phyloP scores from a whole-genome alignment of 2,888 invertebrate genomes.

The Rhingia campestris region DNA sequence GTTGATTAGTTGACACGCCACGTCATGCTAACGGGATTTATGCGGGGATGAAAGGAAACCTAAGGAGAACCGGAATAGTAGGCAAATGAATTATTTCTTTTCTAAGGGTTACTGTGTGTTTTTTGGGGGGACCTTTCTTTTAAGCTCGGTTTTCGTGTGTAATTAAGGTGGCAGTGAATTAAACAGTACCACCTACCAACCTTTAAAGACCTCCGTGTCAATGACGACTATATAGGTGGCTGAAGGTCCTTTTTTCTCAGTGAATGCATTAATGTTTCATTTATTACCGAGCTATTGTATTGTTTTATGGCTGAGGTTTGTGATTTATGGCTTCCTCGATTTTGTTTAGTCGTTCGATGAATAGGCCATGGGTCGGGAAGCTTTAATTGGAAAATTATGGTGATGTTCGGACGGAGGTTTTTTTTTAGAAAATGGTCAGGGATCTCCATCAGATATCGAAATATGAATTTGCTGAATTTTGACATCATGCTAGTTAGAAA shows the following conservation, averaged over 20 bases:
- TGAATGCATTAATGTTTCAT: constrained; percentile 24
- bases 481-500: too few species aligned
- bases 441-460: too few species aligned
- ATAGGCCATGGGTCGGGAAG: background rate
- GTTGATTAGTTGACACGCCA: constrained; percentile 67
- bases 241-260: constrained; percentile 19
- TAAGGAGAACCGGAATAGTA: constrained; percentile 50
- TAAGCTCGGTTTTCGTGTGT: constrained; percentile 31
- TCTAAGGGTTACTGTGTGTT: constrained; percentile 23
- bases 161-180: constrained; percentile 57
- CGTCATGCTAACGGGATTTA: background rate
- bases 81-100: constrained; percentile 58
- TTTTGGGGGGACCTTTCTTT: background rate
- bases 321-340: constrained; percentile 23
- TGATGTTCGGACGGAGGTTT: too few species aligned
- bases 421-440: too few species aligned
- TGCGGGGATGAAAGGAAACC: constrained; percentile 9
- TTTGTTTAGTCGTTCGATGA: constrained; percentile 5
- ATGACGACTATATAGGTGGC: constrained; percentile 9
- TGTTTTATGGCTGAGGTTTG: background rate
- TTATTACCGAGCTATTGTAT: constrained; percentile 11
- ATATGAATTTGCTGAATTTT: too few species aligned
- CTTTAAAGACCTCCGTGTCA: constrained; percentile 12
- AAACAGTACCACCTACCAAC: constrained; percentile 8
- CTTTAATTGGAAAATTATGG: constrained; percentile 26